Conservation (phyloP, 2,888 invertebrate species). For the Habrosyne pyritoides region DNA sequence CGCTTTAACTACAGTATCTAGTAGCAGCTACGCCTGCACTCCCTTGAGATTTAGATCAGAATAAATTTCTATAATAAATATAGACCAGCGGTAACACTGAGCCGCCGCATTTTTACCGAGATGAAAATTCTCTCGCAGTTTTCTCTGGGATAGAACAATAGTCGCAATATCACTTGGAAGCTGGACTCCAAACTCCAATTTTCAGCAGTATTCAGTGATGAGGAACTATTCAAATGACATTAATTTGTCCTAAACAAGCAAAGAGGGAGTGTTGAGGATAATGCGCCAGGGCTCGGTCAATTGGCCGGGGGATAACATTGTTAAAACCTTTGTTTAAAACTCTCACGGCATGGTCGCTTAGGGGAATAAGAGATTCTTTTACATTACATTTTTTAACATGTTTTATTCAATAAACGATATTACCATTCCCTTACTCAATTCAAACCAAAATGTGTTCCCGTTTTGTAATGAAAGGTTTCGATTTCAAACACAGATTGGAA, state of each 20-base stretch:
- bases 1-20: neutral
- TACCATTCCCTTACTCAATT: slow-evolving; percentile 26
- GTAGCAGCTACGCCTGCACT: neutral
- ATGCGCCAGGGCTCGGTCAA: slow-evolving; percentile 21
- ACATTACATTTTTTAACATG: slow-evolving; percentile 21
- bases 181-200: slow-evolving; percentile 22
- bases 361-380: slow-evolving; percentile 39
- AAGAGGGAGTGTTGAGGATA: slow-evolving; percentile 12
- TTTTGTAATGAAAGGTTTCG: slow-evolving; percentile 24
- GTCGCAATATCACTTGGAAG: slow-evolving; percentile 22
- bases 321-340: slow-evolving; percentile 27
- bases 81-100: no score
- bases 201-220: slow-evolving; percentile 35
- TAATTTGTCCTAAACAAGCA: slow-evolving; percentile 59
- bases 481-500: neutral
- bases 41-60: neutral
- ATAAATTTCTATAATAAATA: neutral
- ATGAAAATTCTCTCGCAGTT: neutral
- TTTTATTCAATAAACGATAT: slow-evolving; percentile 37
- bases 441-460: slow-evolving; percentile 15
- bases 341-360: slow-evolving; percentile 29
- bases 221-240: slow-evolving; percentile 40
- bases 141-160: neutral
- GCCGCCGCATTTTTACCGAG: neutral
- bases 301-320: slow-evolving; percentile 37